phyloP scores from a whole-genome alignment of 2,797 vertebrate genomes.

The Melanotaenia maccullochi region DNA sequence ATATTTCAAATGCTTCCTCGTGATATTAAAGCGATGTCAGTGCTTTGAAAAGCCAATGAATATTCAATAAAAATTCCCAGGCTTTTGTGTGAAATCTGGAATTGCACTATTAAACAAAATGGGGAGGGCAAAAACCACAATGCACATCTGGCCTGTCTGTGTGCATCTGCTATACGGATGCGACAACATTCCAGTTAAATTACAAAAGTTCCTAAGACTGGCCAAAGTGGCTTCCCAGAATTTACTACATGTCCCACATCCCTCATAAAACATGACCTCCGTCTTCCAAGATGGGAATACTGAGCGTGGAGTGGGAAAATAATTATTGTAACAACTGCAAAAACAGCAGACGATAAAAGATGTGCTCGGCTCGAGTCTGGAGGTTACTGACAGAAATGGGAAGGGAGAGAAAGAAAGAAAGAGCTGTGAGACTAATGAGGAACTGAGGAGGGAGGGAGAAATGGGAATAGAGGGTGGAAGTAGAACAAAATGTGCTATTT shows the following conservation, averaged over 20 bases:
- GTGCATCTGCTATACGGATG: slow-evolving; percentile 25
- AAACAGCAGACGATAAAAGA: slow-evolving; percentile 76
- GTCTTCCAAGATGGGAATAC: slow-evolving; percentile 74
- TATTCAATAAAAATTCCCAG: slow-evolving; percentile 65
- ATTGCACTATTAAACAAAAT: slow-evolving; percentile 58
- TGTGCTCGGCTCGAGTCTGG: slow-evolving; percentile 52
- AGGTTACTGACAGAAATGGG: slow-evolving; percentile 74
- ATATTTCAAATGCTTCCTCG: slow-evolving; percentile 59
- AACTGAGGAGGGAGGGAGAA: slow-evolving; percentile 53
- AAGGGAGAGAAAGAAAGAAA: slow-evolving; percentile 63
- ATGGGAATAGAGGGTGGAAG: slow-evolving; percentile 58
- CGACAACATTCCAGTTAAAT: slow-evolving; percentile 74
- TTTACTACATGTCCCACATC: slow-evolving; percentile 71
- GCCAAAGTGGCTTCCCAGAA: slow-evolving; percentile 65
- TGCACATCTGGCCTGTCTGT: slow-evolving; percentile 66
- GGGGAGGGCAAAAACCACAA: slow-evolving; percentile 54
- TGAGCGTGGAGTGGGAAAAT: slow-evolving; percentile 65
- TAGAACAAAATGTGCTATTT: slow-evolving; percentile 76
- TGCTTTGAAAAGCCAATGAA: slow-evolving; percentile 61
- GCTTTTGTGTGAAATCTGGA: slow-evolving; percentile 39
- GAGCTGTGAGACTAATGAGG: slow-evolving; percentile 74
- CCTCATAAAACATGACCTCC: slow-evolving; percentile 74
- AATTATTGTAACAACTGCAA: slow-evolving; percentile 75
- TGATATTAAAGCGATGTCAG: slow-evolving; percentile 57
- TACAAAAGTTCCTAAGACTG: slow-evolving; percentile 64